These are phyloP conservation scores for Uloborus diversus DNA, from an alignment of 1,140 invertebrate genomes.

Conservation along the genomic window DNA sequence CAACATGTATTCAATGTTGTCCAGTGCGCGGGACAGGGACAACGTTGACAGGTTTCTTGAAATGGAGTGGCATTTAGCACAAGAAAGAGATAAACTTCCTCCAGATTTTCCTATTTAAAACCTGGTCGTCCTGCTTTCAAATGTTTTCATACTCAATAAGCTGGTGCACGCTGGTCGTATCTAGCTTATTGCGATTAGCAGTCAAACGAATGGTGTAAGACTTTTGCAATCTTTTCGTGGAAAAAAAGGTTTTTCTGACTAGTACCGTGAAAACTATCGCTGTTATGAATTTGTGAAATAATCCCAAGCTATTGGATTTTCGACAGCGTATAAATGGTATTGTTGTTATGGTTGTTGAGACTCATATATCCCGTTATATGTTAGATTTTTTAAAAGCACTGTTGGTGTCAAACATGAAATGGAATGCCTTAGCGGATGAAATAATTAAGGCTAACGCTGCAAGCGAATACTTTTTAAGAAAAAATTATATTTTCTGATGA, in stretches of 20 bases:
- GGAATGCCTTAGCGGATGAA: too few species aligned
- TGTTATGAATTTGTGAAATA: background rate
- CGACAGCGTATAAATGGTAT: background rate
- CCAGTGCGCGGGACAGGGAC: background rate
- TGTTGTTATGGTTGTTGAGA: background rate
- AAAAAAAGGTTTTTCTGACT: background rate
- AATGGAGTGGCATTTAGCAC: conserved; percentile 19
- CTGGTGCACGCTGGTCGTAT: conserved; percentile 1
- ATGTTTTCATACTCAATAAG: background rate
- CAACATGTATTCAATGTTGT: conserved; percentile 25
- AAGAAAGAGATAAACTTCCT: conserved; percentile 17
- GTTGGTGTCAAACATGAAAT: too few species aligned
- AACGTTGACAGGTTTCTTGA: conserved; percentile 40
- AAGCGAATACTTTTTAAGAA: too few species aligned
- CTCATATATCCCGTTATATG: background rate
- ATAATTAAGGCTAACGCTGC: too few species aligned
- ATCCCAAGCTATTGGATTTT: background rate
- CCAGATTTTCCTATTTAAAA: conserved; percentile 37
- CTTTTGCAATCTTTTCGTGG: background rate
- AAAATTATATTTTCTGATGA: too few species aligned
- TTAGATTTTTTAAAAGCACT: too few species aligned
- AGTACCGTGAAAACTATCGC: background rate
- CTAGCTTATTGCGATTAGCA: conserved; percentile 1
- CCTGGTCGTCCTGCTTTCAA: background rate
- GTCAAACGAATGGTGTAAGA: background rate